phyloP scores from a whole-genome alignment of 2,888 invertebrate genomes.

The Fissipunctia ypsillon region DNA sequence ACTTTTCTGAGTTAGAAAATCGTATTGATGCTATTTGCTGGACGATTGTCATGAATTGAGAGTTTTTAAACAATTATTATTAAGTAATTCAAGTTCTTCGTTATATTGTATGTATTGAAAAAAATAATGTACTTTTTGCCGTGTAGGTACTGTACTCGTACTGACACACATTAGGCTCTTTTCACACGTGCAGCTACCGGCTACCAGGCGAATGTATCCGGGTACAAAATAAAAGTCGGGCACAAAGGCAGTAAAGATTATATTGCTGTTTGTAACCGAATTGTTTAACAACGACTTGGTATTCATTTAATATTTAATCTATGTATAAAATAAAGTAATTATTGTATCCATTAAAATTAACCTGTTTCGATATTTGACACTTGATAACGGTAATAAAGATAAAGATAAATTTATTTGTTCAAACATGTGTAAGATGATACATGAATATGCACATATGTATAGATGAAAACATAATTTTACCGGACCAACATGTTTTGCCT shows the following conservation, averaged over 20 bases:
- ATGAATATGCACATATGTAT: no score
- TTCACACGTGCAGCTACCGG: no score
- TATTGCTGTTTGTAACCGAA: neutral
- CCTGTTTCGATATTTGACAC: neutral
- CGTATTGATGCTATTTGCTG: slow-evolving; percentile 8
- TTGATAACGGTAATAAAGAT: neutral
- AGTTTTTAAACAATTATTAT: neutral
- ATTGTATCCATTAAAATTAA: neutral
- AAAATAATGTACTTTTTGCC: neutral
- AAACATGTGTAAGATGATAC: no score
- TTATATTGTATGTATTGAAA: neutral
- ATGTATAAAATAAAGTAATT: neutral
- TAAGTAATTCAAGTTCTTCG: neutral
- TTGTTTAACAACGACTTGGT: neutral
- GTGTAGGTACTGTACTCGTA: no score
- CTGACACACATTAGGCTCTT: no score
- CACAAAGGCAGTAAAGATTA: no score
- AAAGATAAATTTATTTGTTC: no score
- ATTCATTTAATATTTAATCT: neutral
- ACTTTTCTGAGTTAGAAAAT: slow-evolving; percentile 26
- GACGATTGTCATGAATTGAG: neutral
- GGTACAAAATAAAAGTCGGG: no score
- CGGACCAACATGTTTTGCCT: no score
- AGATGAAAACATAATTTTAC: no score
- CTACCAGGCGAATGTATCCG: no score